phyloP scores from a whole-genome alignment of 2,888 invertebrate genomes.

The Luperina nickerlii region DNA sequence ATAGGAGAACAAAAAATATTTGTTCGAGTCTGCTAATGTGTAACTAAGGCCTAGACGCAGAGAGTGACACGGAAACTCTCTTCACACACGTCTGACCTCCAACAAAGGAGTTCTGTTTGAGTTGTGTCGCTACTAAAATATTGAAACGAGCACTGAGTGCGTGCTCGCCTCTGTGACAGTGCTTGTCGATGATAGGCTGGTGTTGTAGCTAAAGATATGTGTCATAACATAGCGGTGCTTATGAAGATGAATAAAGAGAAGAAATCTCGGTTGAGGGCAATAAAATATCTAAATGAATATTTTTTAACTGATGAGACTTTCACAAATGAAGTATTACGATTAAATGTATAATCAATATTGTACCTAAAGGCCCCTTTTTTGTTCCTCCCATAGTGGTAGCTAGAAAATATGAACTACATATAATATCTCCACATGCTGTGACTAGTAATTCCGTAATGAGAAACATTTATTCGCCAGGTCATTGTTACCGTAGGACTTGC shows the following conservation, averaged over 20 bases:
- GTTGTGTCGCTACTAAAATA: conserved; percentile 89
- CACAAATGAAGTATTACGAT: neutral
- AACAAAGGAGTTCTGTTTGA: conserved; percentile 89
- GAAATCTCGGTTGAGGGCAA: neutral
- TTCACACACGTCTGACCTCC: conserved; percentile 89
- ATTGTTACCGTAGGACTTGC: conserved; percentile 24
- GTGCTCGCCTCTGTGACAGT: conserved; percentile 80
- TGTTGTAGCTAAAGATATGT: conserved; percentile 69
- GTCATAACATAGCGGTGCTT: neutral
- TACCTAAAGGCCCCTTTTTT: neutral
- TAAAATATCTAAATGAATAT: neutral
- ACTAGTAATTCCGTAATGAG: neutral
- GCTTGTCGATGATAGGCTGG: conserved; percentile 69
- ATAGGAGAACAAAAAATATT: conserved; percentile 89
- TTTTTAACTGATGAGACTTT: neutral
- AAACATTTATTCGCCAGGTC: neutral
- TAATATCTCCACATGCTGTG: neutral
- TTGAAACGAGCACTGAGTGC: conserved; percentile 86
- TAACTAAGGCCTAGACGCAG: conserved; percentile 84
- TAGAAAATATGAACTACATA: neutral
- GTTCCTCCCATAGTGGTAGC: neutral
- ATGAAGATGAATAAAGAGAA: neutral
- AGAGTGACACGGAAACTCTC: conserved; percentile 89
- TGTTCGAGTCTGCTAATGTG: conserved; percentile 86
- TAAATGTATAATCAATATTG: neutral